Evolutionary conservation across 2,888 invertebrate genomes (phyloP), one percentile per base, ranked within the genome.

Genomic region (Lasioglossum pauxillum): DNA sequence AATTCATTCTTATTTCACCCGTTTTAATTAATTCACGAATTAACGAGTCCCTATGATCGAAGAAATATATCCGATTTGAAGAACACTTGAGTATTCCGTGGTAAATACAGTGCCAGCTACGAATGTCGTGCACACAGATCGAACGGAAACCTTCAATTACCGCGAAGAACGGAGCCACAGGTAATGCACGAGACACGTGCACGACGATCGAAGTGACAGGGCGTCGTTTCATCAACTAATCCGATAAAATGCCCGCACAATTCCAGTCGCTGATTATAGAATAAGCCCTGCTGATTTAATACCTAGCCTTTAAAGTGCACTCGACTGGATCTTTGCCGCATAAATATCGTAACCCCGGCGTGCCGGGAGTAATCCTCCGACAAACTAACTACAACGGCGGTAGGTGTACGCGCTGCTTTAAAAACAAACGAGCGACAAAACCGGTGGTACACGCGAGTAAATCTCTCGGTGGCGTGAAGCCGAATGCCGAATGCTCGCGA

Each of bases 401-500:
- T 46, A 46, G 74, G 75, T 83, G 80, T 73, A 75, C 60, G 44
- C 23, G 35, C n/a, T 27, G 35, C 57, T 82, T 78, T 69, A 73
- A 84, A 76, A 85, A 84, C 76, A 80, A 78, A 85, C 74, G 76
- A 85, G 84, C 80, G 74, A 84, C 75, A 74, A 79, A 67, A 78
- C 49, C 75, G 49, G 74, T 5, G 57, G 60, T 80, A 80, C 80
- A 75, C 31, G 57, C 64, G 67, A 44, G 71, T 84, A 84, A 85
- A 80, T 78, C 80, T 85, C 35, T 38, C 35, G 74, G 69, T 75
- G 75, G 80, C 71, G 74, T 41, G 82, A 64, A 64, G 60, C 31
- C 31, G 64, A 64, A 31, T 64, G 84, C 60, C 57, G 78, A 89
- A 74, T 72, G 78, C 38, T 84, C 71, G 74, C 57, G 81, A 82